Conservation (phyloP, 2,797 vertebrate genomes). For the Enteromius thamalakanensis region DNA sequence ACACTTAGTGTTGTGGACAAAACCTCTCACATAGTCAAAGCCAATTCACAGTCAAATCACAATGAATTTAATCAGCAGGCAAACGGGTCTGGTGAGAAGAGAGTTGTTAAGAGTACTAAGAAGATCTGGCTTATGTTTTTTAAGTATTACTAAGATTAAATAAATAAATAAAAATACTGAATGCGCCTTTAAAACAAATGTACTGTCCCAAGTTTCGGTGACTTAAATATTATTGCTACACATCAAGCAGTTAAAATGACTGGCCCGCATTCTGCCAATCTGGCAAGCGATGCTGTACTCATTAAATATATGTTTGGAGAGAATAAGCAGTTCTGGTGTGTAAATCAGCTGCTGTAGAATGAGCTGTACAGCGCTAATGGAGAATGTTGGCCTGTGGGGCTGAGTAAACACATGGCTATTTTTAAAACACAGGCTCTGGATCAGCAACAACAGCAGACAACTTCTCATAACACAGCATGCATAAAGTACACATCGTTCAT, state of each 20-base stretch:
- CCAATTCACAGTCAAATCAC: not conserved
- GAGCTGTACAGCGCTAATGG: constrained; percentile 1
- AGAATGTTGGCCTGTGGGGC: not conserved
- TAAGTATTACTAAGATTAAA: not conserved
- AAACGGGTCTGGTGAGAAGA: not conserved
- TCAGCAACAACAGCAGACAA: constrained; percentile 3
- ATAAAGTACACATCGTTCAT: constrained; percentile 10
- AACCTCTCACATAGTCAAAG: not conserved
- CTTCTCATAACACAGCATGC: constrained; percentile 7
- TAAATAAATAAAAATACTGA: not conserved
- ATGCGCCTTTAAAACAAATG: constrained; percentile 13
- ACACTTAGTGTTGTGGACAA: not conserved
- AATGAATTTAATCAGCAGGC: not conserved
- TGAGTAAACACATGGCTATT: constrained; percentile 25
- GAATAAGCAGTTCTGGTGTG: not conserved
- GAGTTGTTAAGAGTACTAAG: not conserved
- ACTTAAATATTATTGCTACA: not conserved
- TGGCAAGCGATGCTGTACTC: constrained; percentile 10
- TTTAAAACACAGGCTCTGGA: constrained; percentile 22
- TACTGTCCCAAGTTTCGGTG: not conserved
- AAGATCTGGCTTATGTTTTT: not conserved
- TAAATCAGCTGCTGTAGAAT: constrained; percentile 7
- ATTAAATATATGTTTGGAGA: constrained; percentile 28
- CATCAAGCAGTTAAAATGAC: constrained; percentile 11
- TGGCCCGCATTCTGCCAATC: not conserved